A percentile compares a stretch with the other conserved stretches of the same genome.
Evolutionary conservation across 2,797 vertebrate species (phyloP).

Genomic region (Neosilurus mollespiculum): DNA sequence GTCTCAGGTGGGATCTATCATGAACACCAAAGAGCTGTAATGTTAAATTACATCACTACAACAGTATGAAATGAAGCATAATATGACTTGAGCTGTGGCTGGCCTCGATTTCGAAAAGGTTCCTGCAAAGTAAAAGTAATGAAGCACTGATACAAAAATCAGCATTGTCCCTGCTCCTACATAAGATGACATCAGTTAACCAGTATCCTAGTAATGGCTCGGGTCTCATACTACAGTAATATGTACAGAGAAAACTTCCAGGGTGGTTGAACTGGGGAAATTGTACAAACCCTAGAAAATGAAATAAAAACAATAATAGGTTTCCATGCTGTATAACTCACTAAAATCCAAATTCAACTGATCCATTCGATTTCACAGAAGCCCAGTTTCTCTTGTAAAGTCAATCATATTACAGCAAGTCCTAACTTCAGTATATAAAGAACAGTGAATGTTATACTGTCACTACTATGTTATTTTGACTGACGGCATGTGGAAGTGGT

Average conservation of each 20-base stretch:
- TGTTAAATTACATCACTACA: background rate
- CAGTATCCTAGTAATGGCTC: background rate
- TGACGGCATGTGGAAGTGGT: background rate
- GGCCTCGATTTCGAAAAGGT: background rate
- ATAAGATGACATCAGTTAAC: background rate
- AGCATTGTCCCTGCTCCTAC: background rate
- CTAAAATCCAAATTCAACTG: background rate
- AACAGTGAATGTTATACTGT: background rate
- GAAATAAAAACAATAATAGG: background rate
- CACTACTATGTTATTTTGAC: background rate
- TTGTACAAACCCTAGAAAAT: background rate
- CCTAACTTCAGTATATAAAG: background rate
- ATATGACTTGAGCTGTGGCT: background rate
- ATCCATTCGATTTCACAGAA: background rate
- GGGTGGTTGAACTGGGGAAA: background rate
- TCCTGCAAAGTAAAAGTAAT: background rate
- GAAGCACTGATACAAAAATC: background rate
- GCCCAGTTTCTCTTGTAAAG: background rate
- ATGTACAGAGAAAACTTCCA: background rate
- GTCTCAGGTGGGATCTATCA: background rate
- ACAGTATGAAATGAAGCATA: background rate
- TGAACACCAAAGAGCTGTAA: background rate
- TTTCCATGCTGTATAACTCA: background rate
- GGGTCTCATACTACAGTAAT: background rate
- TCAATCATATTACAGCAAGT: background rate